Evolutionary conservation across 2,797 vertebrate species (phyloP), one percentile per base, ranked within the genome.

Genomic region (Rhynchonycteris naso): DNA sequence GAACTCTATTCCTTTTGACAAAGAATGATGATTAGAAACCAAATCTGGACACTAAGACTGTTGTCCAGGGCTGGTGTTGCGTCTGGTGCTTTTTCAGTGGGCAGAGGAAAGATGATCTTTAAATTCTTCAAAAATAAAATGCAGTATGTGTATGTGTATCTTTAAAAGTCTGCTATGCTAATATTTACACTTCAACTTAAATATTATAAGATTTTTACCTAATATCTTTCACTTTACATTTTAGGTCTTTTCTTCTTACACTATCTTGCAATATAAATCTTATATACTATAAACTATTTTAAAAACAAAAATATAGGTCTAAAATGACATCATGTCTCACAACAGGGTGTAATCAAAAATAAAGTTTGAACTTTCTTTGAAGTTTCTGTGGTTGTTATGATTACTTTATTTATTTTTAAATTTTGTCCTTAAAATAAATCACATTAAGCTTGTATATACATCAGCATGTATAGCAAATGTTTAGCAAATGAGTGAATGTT

Each of bases 1-100:
- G 33, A 88, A n/a, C 43, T 58, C 65, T 52, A n/a, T 63, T 68
- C 4, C 22, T 91, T 74, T 58, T 28, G 30, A 87, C 26, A 24
- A 43, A 89, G 38, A 91, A 75, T 85, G 68, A 61, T 59, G 71
- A 93, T 88, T 88, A 78, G 75, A 94, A 91, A 91, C n/a, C 24
- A 87, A 79, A 83, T 66, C 47, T 71, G 50, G 54, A 59, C 10
- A 61, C 58, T 35, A 43, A 88, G 8, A 10, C n/a, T 54, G 6
- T 22, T 87, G 24, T 21, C 71, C 3, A 71, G 18, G 43, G 21
- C 30, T 59, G 30, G 10, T 7, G 11, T 28, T 68, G 68, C 7
- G 56, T 92, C 59, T 26, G 65, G 71, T 13, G 28, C 21, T 71
- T 87, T 87, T 66, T 93, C n/a, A 43, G n/a, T 21, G 12, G 15